Evolutionary conservation across 2,888 invertebrate genomes (phyloP).

Genomic region (Cerceris ruficornis): DNA sequence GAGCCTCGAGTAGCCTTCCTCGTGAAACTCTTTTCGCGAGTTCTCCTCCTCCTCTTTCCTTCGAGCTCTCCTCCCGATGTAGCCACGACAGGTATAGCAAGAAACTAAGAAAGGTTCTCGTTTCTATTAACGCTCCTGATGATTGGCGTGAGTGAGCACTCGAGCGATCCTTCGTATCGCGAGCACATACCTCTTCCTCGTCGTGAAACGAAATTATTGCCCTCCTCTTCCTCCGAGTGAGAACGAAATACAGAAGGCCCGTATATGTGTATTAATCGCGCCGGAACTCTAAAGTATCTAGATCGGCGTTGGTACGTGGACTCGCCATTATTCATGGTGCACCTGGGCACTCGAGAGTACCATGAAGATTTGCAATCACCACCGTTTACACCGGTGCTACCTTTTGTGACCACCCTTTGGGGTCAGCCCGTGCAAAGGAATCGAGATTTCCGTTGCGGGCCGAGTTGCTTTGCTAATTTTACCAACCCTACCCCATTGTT

Average conservation of each 20-base stretch:
- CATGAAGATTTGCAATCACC: constrained; percentile 76
- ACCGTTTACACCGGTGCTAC: constrained; percentile 64
- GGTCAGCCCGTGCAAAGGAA: constrained; percentile 58
- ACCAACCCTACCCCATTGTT: constrained; percentile 45
- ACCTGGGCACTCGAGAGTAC: constrained; percentile 77
- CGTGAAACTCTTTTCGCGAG: constrained; percentile 43
- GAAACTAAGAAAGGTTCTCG: constrained; percentile 27
- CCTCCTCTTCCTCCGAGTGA: constrained; percentile 3
- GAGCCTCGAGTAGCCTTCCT: constrained; percentile 58
- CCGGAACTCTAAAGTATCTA: constrained; percentile 70
- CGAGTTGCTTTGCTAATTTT: constrained; percentile 47
- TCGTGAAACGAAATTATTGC: constrained; percentile 27
- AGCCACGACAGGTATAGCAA: constrained; percentile 58
- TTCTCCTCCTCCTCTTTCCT: constrained; percentile 21
- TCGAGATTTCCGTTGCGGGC: constrained; percentile 72
- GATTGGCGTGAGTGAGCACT: constrained; percentile 62
- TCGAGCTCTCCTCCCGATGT: constrained; percentile 33
- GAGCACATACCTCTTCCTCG: constrained; percentile 13
- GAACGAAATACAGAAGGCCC: constrained; percentile 30
- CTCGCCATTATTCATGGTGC: constrained; percentile 67
- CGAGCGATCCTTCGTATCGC: constrained; percentile 47
- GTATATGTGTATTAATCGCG: constrained; percentile 46
- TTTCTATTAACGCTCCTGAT: constrained; percentile 55
- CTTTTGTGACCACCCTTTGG: constrained; percentile 63
- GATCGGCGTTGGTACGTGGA: constrained; percentile 58